Evolutionary conservation across 2,888 invertebrate species (phyloP), one percentile per base, ranked within the genome.

Genomic region (Lepidonotus clava): DNA sequence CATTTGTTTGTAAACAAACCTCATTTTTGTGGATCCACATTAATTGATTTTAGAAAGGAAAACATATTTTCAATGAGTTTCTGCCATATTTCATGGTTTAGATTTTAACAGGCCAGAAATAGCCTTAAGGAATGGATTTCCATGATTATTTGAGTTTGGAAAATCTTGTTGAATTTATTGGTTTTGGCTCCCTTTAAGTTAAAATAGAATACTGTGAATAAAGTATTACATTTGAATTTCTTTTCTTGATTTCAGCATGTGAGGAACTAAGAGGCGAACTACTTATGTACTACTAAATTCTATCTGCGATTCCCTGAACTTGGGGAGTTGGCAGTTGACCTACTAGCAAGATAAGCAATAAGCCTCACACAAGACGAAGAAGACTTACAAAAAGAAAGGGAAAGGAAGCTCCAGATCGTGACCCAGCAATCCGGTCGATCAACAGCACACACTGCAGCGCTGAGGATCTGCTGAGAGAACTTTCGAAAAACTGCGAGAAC

Each of bases 391-490:
- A 51, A 51, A 77, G 41, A 80, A 80, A 34, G 80, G n/a, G 41
- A 80, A 76, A 80, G 80, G 41, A 80, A 80, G 80, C 24, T 46
- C 80, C 80, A 32, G 41, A 80, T 8, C 80, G 80, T 80, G 80
- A 24, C 56, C 83, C 83, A 85, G 85, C 71, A 85, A 34, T 32
- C 51, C 34, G 41, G 71, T 85, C 28, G 32, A 85, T 46, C 67
- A 85, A 21, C 71, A 85, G 85, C 85, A 85, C 85, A 66, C 85
- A 87, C 87, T 87, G 87, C 87, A 87, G 87, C 34, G 53, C 84
- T 76, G 84, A 84, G 84, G 84, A 80, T 80, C 80, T 80, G 80
- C 80, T 76, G 76, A 76, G 67, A 71, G 85, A 85, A 67, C 85
- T 85, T 66, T 71, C 80, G 80, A 80, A n/a, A n/a, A n/a, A 24